Evolutionary conservation across 2,797 vertebrate genomes (phyloP).

Genomic region (Tinamus major): DNA sequence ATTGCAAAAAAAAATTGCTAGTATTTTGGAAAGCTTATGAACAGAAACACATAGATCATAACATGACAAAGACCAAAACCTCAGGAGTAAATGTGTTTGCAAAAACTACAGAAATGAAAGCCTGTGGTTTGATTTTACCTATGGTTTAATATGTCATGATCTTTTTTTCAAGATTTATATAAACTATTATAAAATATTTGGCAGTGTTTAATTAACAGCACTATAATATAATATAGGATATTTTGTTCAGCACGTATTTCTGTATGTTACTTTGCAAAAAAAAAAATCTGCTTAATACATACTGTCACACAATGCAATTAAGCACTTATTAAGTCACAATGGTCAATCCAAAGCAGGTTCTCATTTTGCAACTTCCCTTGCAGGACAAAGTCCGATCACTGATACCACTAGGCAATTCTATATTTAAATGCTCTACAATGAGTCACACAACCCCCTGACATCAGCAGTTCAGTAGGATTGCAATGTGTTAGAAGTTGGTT

Average conservation of each 20-base stretch:
- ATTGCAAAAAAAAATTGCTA: background rate
- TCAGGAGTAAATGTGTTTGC: background rate
- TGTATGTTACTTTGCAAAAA: background rate
- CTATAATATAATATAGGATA: background rate
- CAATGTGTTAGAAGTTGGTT: background rate
- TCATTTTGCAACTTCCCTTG: slow-evolving; percentile 19
- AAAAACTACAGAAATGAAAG: background rate
- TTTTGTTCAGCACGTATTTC: background rate
- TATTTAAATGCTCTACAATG: background rate
- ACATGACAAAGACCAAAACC: background rate
- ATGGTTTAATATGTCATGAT: no score
- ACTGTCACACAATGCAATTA: slow-evolving; percentile 9
- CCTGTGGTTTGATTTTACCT: background rate
- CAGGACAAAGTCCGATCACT: background rate
- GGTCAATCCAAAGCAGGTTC: background rate
- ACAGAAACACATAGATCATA: background rate
- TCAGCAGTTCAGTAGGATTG: background rate
- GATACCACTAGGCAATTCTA: background rate
- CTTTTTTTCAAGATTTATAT: background rate
- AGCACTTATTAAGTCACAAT: background rate
- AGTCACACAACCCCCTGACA: background rate
- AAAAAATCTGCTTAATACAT: background rate
- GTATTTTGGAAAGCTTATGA: background rate
- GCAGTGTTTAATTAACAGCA: background rate
- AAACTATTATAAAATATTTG: background rate